These are phyloP conservation scores for Papilio elwesi DNA, from an alignment of 2,888 invertebrate species.

Conservation along the genomic window DNA sequence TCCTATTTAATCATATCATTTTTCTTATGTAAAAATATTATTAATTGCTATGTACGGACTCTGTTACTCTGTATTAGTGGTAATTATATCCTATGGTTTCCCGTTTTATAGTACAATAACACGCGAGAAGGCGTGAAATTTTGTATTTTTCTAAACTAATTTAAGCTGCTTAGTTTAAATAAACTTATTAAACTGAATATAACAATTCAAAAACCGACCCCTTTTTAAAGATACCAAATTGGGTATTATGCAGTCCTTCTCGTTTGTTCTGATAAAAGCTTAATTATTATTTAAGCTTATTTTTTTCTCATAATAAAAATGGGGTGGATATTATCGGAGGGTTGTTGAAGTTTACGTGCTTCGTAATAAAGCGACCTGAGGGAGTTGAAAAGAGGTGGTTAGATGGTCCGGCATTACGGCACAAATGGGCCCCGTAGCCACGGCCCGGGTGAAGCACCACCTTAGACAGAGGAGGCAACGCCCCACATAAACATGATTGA, in stretches of 20 bases:
- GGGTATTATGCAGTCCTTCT: not conserved
- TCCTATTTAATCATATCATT: too few species aligned
- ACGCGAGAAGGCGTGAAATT: too few species aligned
- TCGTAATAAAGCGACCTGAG: conserved; percentile 14
- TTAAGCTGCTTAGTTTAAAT: too few species aligned
- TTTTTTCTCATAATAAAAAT: conserved; percentile 10
- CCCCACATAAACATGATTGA: conserved; percentile 69
- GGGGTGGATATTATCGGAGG: conserved; percentile 21
- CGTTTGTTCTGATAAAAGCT: not conserved
- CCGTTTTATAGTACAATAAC: too few species aligned
- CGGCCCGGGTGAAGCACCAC: conserved; percentile 28
- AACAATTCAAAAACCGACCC: not conserved
- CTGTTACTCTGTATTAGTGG: too few species aligned
- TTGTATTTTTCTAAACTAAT: too few species aligned
- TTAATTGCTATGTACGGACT: too few species aligned
- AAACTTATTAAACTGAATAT: too few species aligned
- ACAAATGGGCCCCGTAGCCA: conserved; percentile 53
- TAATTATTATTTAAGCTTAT: conserved; percentile 12
- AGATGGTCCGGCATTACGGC: conserved; percentile 39
- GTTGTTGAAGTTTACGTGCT: conserved; percentile 22
- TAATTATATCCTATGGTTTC: too few species aligned
- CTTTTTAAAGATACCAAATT: conserved; percentile 2
- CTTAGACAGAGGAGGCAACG: conserved; percentile 49
- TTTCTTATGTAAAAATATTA: too few species aligned
- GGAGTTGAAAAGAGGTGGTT: conserved; percentile 11